phyloP scores from a whole-genome alignment of 2,888 invertebrate species.

The Polyommatus iphigenia region DNA sequence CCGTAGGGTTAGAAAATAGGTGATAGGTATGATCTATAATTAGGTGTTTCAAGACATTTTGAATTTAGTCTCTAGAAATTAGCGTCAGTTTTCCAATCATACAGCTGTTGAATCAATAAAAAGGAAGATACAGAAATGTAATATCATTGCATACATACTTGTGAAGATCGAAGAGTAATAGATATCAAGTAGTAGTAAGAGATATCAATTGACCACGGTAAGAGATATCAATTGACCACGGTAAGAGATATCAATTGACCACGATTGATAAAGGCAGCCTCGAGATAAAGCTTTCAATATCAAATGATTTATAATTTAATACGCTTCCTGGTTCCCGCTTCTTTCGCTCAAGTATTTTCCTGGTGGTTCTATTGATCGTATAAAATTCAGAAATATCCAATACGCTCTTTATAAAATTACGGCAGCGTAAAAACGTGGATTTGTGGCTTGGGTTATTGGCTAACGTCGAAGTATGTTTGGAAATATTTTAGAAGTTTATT shows the following conservation, averaged over 20 bases:
- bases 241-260: constrained; percentile 17
- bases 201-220: constrained; percentile 18
- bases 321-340: background rate
- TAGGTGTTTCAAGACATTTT: too few species aligned
- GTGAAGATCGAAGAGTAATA: background rate
- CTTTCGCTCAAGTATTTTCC: background rate
- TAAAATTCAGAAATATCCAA: background rate
- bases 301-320: constrained; percentile 15
- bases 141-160: background rate
- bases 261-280: constrained; percentile 7
- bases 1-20: background rate
- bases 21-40: background rate
- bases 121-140: background rate
- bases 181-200: too few species aligned
- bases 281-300: constrained; percentile 3
- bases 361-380: background rate
- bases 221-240: constrained; percentile 16
- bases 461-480: background rate
- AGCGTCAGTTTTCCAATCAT: too few species aligned
- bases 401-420: background rate
- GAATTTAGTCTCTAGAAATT: too few species aligned
- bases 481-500: background rate
- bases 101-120: too few species aligned
- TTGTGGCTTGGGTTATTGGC: constrained; percentile 7
- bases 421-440: background rate